Percentiles rank a stretch among this genome's conserved stretches.
Evolutionary conservation across 1,140 invertebrate species (phyloP).

Genomic region (Vollenhovia emeryi): DNA sequence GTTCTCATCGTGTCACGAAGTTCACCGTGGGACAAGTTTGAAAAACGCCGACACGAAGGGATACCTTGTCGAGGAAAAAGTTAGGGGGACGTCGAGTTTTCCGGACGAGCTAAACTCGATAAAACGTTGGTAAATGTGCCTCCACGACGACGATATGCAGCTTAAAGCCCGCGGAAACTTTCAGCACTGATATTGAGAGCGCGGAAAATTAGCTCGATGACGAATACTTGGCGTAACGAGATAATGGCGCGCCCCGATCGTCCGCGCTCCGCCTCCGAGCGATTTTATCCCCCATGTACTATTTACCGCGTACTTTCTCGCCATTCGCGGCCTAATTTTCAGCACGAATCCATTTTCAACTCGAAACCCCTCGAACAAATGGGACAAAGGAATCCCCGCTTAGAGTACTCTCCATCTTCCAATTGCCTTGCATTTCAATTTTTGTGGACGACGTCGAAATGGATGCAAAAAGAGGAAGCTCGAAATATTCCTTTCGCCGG

Average conservation of each 20-base stretch:
- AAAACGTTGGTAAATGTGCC: constrained; percentile 58
- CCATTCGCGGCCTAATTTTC: constrained; percentile 31
- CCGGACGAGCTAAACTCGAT: constrained; percentile 58
- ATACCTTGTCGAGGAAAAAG: constrained; percentile 57
- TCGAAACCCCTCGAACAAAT: constrained; percentile 43
- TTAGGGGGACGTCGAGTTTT: constrained; percentile 55
- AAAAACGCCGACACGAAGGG: constrained; percentile 54
- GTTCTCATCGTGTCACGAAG: constrained; percentile 67
- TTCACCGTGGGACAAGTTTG: constrained; percentile 65
- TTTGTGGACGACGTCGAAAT: constrained; percentile 72
- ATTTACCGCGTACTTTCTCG: constrained; percentile 19
- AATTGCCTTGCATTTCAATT: constrained; percentile 71
- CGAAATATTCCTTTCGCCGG: constrained; percentile 48
- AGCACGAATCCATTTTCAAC: constrained; percentile 2
- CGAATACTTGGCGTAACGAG: constrained; percentile 55
- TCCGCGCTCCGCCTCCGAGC: neutral
- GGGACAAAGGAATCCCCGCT: constrained; percentile 36
- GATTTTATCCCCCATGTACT: constrained; percentile 36
- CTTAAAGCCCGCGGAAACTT: constrained; percentile 37
- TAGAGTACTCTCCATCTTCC: constrained; percentile 69
- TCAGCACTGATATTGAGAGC: constrained; percentile 43
- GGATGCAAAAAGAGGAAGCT: constrained; percentile 64
- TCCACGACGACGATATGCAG: constrained; percentile 50
- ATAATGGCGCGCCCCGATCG: constrained; percentile 32
- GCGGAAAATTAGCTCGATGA: constrained; percentile 50